Conservation (phyloP, 2,888 invertebrate genomes). For the Drosophila neoperkinsi region DNA sequence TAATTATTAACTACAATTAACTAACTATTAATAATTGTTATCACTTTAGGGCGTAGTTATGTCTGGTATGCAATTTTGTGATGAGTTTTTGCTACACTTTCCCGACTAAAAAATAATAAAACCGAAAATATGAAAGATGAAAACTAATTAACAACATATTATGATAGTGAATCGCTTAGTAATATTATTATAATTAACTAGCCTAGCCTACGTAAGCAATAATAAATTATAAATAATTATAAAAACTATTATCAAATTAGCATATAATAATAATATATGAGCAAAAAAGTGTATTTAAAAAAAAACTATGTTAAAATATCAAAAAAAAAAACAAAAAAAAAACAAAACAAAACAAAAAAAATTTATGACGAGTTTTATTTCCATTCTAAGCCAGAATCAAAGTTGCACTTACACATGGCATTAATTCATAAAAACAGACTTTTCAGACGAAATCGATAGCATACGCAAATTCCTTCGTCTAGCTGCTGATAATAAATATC, state of each 20-base stretch:
- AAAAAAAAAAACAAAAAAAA: constrained; percentile 45
- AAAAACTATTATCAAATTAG: constrained; percentile 64
- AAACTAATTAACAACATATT: constrained; percentile 42
- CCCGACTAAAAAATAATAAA: constrained; percentile 19
- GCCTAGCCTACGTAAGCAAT: constrained; percentile 73
- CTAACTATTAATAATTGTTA: constrained; percentile 69
- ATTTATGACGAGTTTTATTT: constrained; percentile 43
- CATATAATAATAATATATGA: constrained; percentile 45
- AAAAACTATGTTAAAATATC: constrained; percentile 73
- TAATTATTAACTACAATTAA: constrained; percentile 55
- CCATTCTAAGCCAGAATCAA: constrained; percentile 33
- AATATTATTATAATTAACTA: constrained; percentile 60
- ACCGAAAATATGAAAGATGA: not conserved
- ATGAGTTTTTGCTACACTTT: constrained; percentile 61
- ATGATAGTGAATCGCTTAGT: constrained; percentile 60
- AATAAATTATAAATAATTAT: constrained; percentile 71
- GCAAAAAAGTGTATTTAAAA: constrained; percentile 63
- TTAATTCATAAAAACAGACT: constrained; percentile 56
- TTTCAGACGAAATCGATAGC: constrained; percentile 62
- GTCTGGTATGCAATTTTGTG: constrained; percentile 72
- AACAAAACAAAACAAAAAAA: constrained; percentile 9
- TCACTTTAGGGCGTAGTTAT: constrained; percentile 64
- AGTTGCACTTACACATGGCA: constrained; percentile 60
- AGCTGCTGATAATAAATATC: constrained; percentile 48
- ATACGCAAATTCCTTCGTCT: constrained; percentile 50